A percentile compares a stretch with the other conserved stretches of the same genome.
phyloP scores from a whole-genome alignment of 2,888 invertebrate species.

The Zootermopsis nevadensis region DNA sequence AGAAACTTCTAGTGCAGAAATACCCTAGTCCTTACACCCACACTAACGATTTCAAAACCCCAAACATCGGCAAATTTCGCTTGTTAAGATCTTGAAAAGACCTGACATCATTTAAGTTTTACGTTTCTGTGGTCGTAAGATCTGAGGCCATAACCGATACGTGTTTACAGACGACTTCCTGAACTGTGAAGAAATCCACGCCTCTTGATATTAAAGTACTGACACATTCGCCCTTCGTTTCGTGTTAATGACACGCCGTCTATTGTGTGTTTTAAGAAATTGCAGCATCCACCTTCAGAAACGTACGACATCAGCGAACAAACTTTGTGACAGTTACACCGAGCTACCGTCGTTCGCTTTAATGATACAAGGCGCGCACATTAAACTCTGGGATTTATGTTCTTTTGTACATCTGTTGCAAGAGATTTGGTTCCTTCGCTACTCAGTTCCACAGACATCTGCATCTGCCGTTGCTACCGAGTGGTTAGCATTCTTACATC shows the following conservation, averaged over 20 bases:
- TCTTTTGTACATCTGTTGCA: no score
- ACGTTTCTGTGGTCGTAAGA: background rate
- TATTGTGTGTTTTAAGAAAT: background rate
- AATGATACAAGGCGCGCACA: no score
- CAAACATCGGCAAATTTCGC: background rate
- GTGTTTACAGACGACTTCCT: background rate
- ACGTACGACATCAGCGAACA: no score
- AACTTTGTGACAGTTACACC: no score
- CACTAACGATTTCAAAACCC: background rate
- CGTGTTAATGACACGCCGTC: background rate
- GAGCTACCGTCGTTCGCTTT: no score
- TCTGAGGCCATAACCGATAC: background rate
- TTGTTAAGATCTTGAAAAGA: background rate
- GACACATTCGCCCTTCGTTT: background rate
- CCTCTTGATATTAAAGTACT: background rate
- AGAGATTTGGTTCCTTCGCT: no score
- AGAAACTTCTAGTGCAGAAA: background rate
- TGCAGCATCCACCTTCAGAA: background rate
- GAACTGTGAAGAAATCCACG: background rate
- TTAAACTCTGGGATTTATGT: no score
- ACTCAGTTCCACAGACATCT: no score
- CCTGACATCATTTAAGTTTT: background rate
- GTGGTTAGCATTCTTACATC: no score
- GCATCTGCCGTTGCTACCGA: no score
- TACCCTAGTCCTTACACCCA: background rate